Percentiles rank a stretch among this genome's conserved stretches.
These are phyloP conservation scores for Conomelus anceps DNA, from an alignment of 2,888 invertebrate species.

Conservation along the genomic window DNA sequence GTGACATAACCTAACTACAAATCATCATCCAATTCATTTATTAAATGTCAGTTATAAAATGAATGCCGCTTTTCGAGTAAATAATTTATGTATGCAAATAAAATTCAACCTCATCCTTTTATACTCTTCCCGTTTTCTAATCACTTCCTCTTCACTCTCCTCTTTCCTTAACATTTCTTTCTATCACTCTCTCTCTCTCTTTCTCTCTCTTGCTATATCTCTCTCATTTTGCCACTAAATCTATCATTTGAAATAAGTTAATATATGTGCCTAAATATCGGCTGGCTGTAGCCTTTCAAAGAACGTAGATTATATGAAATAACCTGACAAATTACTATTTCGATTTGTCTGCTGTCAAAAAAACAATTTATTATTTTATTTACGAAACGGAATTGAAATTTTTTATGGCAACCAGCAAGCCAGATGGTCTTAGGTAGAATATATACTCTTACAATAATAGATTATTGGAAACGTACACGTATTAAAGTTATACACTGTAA, in stretches of 20 bases:
- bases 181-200: too few species aligned
- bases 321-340: not conserved
- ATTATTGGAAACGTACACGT: too few species aligned
- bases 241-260: not conserved
- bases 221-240: not conserved
- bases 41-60: not conserved
- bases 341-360: not conserved
- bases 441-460: too few species aligned
- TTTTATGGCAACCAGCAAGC: not conserved
- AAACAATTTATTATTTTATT: not conserved
- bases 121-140: not conserved
- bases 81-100: not conserved
- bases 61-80: not conserved
- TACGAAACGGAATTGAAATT: not conserved
- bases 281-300: not conserved
- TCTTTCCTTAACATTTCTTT: too few species aligned
- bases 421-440: not conserved
- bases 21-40: not conserved
- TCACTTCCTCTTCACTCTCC: not conserved
- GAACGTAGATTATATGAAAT: not conserved
- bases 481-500: too few species aligned
- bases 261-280: not conserved
- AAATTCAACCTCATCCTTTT: not conserved
- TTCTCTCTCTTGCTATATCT: not conserved
- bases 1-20: not conserved